Evolutionary conservation across 2,113 vertebrate genomes (phyloP), one percentile per base, ranked within the genome.

Genomic region (Pantherophis guttatus): DNA sequence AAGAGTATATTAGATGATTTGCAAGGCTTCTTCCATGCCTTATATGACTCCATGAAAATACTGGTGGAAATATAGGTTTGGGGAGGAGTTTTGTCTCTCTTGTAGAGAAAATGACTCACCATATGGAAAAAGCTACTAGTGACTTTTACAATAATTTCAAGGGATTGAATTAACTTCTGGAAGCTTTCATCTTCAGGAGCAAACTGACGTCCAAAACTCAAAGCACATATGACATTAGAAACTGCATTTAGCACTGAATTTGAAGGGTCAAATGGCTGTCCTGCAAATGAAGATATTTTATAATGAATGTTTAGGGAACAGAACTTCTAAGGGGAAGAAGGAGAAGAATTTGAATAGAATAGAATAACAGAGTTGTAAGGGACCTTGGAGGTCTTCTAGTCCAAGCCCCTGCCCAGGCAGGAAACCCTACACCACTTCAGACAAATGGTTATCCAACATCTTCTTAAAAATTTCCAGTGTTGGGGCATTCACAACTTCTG

Each of bases 181-280:
- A 97, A 97, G 19, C 65, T 87, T 89, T 96, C 88, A n/a, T 97
- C 97, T 33, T 96, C 97, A 2, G 86, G 95, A 91, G 96, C 93
- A 92, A 96, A 97, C 86, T 85, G 93, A 58, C 87, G 94, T 81
- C 97, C 96, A 53, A 94, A 97, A 65, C 97, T 94, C 0, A 97
- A 95, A 88, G 94, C 95, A 94, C 96, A 95, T 15, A 94, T 97
- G 5, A 97, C 95, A 59, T 97, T 97, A 92, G 96, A 95, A 3
- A 94, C 92, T 0, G 96, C 88, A 90, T 94, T 96, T 87, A 97
- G 0, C 0, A 97, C 95, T 62, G 93, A 29, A 2, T 90, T 92
- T 24, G 93, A 95, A 85, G 97, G 97, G 93, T 97, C 86, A 87
- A 97, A 92, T 29, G 97, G 94, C 62, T 95, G 95, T 2, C 95